Percentiles rank a stretch among this genome's conserved stretches.
These are phyloP conservation scores for Pachyuromys duprasi DNA, from an alignment of 2,797 vertebrate genomes.

Conservation along the genomic window DNA sequence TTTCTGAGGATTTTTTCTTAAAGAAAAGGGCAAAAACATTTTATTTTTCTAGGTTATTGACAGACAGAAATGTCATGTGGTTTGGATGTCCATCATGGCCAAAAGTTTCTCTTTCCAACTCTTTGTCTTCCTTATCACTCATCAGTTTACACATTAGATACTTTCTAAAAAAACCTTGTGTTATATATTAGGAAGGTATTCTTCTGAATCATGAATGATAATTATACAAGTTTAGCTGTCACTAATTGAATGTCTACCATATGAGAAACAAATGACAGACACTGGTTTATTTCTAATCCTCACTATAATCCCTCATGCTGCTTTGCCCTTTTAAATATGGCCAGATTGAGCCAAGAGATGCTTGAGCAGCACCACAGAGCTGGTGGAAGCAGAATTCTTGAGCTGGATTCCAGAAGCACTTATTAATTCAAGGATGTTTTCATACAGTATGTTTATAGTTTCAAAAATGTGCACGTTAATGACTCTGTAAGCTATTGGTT, in stretches of 20 bases:
- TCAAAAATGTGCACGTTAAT: background rate
- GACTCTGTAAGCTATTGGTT: background rate
- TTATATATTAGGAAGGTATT: background rate
- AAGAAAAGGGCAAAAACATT: slow-evolving; percentile 1
- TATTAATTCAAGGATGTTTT: background rate
- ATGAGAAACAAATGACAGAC: background rate
- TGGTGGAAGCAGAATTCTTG: background rate
- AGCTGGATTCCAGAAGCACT: background rate
- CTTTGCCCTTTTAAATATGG: background rate
- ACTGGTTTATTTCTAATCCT: background rate
- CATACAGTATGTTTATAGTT: background rate
- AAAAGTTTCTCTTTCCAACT: background rate
- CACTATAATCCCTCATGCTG: background rate
- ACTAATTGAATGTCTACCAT: background rate
- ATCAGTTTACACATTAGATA: background rate
- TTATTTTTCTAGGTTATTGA: background rate
- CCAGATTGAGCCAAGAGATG: background rate
- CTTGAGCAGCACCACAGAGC: background rate
- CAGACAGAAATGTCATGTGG: background rate
- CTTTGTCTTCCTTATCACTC: background rate
- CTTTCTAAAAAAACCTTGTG: slow-evolving; percentile 14
- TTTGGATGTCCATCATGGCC: background rate
- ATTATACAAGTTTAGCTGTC: background rate
- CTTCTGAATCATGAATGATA: slow-evolving; percentile 36
- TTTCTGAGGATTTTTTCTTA: background rate